Base-by-base conservation (phyloP, 2,797 vertebrate genomes). In the Melanotaenia nigrans region DNA sequence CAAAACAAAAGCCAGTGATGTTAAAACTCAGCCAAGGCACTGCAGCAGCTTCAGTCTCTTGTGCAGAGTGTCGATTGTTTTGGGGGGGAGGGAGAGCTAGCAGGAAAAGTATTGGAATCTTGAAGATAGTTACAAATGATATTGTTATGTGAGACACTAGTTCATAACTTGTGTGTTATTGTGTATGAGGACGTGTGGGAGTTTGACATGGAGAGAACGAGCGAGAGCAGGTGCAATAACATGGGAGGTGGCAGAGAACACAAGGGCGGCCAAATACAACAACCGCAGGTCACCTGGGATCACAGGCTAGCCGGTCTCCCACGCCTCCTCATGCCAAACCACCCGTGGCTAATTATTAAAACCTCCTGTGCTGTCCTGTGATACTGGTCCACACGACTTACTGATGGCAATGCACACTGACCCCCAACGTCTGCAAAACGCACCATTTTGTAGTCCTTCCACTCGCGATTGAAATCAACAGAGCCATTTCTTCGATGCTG, bases 381-480 rank as follows among this genome's bases (percentile, higher is more conserved):
- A 33, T 1, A 55, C 71, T 30, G 65, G 66, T 53, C 35, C 54
- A 55, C 18, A 32, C 28, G 20, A 68, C 70, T 59, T 51, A 24
- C 49, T 45, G 42, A 69, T 51, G 47, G 14, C 40, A 54, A 56
- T 57, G 45, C 20, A 42, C 45, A 51, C 13, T 36, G 28, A 59
- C 22, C 40, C 38, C 45, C 45, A 47, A 47, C 45, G 2, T 42
- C 35, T 30, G 53, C 9, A 38, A 9, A 58, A 71, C 93, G 73
- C 73, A 96, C 96, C 85, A 68, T 83, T 93, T 94, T 96, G 85
- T 96, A 96, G 68, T 96, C 95, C 49, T 71, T 93, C 95, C 95
- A 96, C 13, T 75, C 90, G 0, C 92, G 94, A 30, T 96, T 90
- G 70, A 96, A 96, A 81, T 95, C 91, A 3, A 94, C 68, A 0